Conservation (phyloP, 1,140 invertebrate species). For the Drosophila pandora region DNA sequence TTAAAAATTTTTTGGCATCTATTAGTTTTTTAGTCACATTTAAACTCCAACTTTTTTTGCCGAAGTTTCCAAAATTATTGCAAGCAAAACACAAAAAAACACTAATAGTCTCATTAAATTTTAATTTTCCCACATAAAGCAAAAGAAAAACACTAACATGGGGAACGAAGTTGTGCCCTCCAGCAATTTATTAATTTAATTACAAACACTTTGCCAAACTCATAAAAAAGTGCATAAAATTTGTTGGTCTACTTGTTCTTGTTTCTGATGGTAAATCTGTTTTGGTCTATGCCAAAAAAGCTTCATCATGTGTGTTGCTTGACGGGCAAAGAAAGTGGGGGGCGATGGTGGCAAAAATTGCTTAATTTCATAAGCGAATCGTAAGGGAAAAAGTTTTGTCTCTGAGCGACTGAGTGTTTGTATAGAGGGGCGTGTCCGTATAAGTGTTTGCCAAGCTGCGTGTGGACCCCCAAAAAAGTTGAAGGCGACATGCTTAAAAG, state of each 20-base stretch:
- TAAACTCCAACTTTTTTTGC: constrained; percentile 31
- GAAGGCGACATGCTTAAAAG: constrained; percentile 68
- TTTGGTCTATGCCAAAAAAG: constrained; percentile 58
- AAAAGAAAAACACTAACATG: constrained; percentile 26
- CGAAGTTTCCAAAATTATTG: constrained; percentile 27
- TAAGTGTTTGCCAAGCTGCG: constrained; percentile 48
- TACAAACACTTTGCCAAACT: constrained; percentile 70
- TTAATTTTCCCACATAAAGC: constrained; percentile 49
- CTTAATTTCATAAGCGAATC: constrained; percentile 77
- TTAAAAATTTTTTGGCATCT: neutral
- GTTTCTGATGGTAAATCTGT: constrained; percentile 58
- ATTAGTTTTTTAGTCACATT: constrained; percentile 6
- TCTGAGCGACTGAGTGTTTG: constrained; percentile 17
- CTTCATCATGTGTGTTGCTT: constrained; percentile 52
- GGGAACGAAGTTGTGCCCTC: constrained; percentile 23
- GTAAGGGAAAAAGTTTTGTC: constrained; percentile 75
- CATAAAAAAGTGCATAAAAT: constrained; percentile 76
- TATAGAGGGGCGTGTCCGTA: neutral
- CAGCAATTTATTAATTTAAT: constrained; percentile 74
- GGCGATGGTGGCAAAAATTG: constrained; percentile 48
- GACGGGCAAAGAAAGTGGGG: neutral
- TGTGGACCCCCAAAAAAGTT: constrained; percentile 35
- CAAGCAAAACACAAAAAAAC: constrained; percentile 24
- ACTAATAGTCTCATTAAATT: constrained; percentile 60
- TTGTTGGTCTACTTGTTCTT: constrained; percentile 38